phyloP scores from a whole-genome alignment of 2,797 vertebrate species.

The Simalia tracyae region DNA sequence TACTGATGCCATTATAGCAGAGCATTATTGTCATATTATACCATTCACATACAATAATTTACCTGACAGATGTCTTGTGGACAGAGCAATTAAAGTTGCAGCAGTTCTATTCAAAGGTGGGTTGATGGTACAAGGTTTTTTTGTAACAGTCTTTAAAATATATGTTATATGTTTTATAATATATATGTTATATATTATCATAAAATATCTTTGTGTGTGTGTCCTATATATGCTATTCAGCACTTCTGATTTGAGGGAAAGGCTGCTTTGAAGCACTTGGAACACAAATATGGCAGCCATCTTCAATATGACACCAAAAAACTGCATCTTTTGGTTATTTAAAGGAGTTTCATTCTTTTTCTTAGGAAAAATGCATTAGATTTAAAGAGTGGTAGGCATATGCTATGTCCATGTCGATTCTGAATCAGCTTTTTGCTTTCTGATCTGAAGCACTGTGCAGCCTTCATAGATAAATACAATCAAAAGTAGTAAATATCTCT shows the following conservation, averaged over 20 bases:
- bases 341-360: not conserved
- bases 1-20: not conserved
- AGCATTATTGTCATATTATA: not conserved
- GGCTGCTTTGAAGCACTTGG: not conserved
- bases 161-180: too few species aligned
- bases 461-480: not conserved
- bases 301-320: not conserved
- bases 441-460: not conserved
- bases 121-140: not conserved
- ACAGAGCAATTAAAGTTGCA: not conserved
- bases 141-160: not conserved
- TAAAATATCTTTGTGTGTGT: not conserved
- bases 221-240: not conserved
- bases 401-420: not conserved
- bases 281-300: not conserved
- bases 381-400: not conserved
- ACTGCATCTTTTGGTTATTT: not conserved
- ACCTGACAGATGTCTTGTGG: not conserved
- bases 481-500: conserved; percentile 4
- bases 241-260: not conserved
- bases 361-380: not conserved
- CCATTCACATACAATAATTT: not conserved
- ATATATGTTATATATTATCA: too few species aligned
- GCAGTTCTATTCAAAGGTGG: not conserved
- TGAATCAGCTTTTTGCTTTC: not conserved